Evolutionary conservation across 2,113 vertebrate genomes (phyloP).

Genomic region (Pomatorhinus ruficollis): DNA sequence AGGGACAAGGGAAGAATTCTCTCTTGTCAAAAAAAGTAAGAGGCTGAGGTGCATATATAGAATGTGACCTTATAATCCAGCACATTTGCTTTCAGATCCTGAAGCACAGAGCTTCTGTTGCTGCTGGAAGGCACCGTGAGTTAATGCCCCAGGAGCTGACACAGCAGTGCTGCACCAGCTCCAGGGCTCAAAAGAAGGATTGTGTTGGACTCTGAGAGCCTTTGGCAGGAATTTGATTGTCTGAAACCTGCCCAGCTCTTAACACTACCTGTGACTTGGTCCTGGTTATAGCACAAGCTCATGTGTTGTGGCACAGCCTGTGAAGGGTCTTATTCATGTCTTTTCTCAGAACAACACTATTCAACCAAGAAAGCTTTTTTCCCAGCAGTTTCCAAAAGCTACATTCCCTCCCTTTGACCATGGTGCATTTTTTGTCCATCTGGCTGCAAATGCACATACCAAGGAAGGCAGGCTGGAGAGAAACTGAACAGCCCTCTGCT

Average conservation of each 20-base stretch:
- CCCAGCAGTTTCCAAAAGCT: constrained; percentile 10
- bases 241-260: background rate
- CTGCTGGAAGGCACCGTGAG: background rate
- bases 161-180: background rate
- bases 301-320: accelerated
- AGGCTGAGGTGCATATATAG: background rate
- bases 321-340: background rate
- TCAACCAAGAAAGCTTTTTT: background rate
- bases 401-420: background rate
- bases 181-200: background rate
- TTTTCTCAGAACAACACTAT: background rate
- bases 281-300: background rate
- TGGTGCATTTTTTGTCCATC: background rate
- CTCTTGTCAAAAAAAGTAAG: background rate
- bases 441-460: constrained; percentile 37
- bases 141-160: background rate
- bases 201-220: background rate
- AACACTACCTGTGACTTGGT: background rate
- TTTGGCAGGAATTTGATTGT: background rate
- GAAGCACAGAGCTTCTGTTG: background rate
- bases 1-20: background rate
- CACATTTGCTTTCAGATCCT: background rate
- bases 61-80: background rate
- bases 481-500: background rate
- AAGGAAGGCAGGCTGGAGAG: background rate